Evolutionary conservation across 2,888 invertebrate species (phyloP), one percentile per base, ranked within the genome.

Genomic region (Kuschelorhynchus macadamiae): DNA sequence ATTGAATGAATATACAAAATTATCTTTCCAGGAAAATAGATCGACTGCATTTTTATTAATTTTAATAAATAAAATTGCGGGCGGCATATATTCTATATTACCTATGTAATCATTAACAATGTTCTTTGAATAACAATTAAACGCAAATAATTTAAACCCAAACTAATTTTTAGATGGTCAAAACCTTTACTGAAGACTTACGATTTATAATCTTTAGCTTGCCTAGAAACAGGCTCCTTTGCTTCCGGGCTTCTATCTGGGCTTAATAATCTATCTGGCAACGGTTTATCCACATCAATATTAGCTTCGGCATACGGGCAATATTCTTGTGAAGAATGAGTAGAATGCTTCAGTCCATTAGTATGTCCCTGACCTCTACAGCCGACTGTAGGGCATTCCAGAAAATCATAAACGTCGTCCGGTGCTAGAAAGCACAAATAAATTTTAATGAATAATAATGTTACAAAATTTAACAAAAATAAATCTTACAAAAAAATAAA

Each of bases 341-440:
- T 89, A 70, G 90, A 87, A 81, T 89, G 90, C 79, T 91, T 90
- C 14, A 93, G 90, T 55, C 94, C 94, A 78, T 90, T 91, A 49
- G 90, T 88, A 80, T 97, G 95, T n/a, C 97, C 97, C 76, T 93
- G 88, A 11, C 97, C 97, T 71, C 92, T 90, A 81, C 97, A 97
- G 0, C 96, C 96, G 36, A 90, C 89, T 41, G 93, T 92, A 4
- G 93, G 92, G 83, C 97, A 97, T 74, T 90, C 88, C 32, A 91
- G 87, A 46, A 84, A 83, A 50, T 87, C 85, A 2, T 85, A 85
- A 17, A 88, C 82, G 80, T 90, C 91, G 78, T 90, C 90, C 9
- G 87, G 87, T 56, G 89, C 91, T 91, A 77, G 64, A 76, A 76
- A 3, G 25, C 7, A 5, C 4, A 25, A n/a, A n/a, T n/a, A n/a